Percentiles rank a stretch among this genome's conserved stretches.
These are phyloP conservation scores for Jacana jacana DNA, from an alignment of 2,113 vertebrate genomes.

Conservation along the genomic window DNA sequence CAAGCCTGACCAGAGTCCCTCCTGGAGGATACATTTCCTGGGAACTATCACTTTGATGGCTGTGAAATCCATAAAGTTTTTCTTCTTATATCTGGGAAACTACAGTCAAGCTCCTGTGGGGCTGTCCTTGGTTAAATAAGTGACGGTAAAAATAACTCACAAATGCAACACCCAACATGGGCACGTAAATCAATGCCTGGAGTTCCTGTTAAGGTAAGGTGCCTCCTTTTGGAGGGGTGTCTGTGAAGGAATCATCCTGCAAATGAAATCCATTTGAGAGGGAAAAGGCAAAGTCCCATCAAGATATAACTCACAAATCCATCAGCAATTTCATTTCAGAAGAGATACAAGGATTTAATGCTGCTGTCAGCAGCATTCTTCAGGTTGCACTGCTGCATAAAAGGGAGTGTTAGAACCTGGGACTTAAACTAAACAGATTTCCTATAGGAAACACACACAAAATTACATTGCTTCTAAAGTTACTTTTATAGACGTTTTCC, in stretches of 20 bases:
- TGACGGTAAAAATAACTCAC: not conserved
- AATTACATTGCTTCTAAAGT: slow-evolving; percentile 49
- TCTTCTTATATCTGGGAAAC: not conserved
- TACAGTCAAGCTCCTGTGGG: not conserved
- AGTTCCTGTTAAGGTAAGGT: not conserved
- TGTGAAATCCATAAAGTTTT: slow-evolving; percentile 38
- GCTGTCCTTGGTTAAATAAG: not conserved
- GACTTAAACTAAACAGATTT: slow-evolving; percentile 74
- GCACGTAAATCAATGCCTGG: not conserved
- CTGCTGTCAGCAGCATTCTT: slow-evolving; percentile 33
- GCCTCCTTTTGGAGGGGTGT: not conserved
- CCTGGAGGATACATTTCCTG: slow-evolving; percentile 12
- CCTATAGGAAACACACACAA: slow-evolving; percentile 70
- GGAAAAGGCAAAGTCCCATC: not conserved
- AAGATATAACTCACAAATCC: not conserved
- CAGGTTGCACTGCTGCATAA: not conserved
- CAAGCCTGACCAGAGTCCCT: not conserved
- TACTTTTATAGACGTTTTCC: slow-evolving; percentile 72
- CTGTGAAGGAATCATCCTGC: not conserved
- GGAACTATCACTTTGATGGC: not conserved
- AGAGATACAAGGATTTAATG: not conserved
- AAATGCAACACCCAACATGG: not conserved
- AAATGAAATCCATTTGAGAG: not conserved
- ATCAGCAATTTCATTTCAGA: not conserved
- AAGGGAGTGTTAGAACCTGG: slow-evolving; percentile 35